Evolutionary conservation across 2,888 invertebrate genomes (phyloP).

Genomic region (Tethea ocularis): DNA sequence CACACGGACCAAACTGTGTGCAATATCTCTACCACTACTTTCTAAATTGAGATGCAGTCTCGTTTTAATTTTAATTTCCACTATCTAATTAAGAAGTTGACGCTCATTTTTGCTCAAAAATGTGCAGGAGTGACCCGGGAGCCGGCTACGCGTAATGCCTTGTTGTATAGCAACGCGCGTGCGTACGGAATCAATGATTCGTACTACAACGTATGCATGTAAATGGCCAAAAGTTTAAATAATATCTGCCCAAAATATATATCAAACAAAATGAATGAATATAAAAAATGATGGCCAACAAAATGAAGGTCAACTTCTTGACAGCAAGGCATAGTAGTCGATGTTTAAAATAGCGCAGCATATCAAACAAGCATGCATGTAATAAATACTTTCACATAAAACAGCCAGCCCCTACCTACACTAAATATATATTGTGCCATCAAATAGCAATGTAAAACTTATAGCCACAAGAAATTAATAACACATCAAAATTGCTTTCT

Average conservation of each 20-base stretch:
- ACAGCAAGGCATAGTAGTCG: conserved; percentile 86
- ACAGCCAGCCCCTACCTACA: conserved; percentile 41
- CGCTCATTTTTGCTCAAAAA: conserved; percentile 92
- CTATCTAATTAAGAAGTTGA: conserved; percentile 90
- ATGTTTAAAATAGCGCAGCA: conserved; percentile 79
- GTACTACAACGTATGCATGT: conserved; percentile 69
- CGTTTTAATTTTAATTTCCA: conserved; percentile 67
- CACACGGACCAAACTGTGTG: conserved; percentile 75
- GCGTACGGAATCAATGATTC: conserved; percentile 70
- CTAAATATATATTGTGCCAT: conserved; percentile 19
- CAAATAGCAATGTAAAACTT: conserved; percentile 7
- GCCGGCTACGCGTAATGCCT: conserved; percentile 77
- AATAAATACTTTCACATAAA: conserved; percentile 55
- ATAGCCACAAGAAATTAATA: too few relatives aligned
- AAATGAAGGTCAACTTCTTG: conserved; percentile 98
- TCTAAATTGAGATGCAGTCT: conserved; percentile 82
- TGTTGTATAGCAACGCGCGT: conserved; percentile 75
- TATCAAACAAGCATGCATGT: conserved; percentile 80
- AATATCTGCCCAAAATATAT: conserved; percentile 79
- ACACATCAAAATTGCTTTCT: too few relatives aligned
- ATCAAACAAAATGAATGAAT: conserved; percentile 82
- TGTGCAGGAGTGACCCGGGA: conserved; percentile 83
- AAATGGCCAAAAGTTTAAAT: conserved; percentile 75
- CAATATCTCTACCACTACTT: conserved; percentile 80
- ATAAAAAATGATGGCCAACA: conserved; percentile 93